phyloP scores from a whole-genome alignment of 1,140 invertebrate species.

The Aphelenchoides fujianensis region DNA sequence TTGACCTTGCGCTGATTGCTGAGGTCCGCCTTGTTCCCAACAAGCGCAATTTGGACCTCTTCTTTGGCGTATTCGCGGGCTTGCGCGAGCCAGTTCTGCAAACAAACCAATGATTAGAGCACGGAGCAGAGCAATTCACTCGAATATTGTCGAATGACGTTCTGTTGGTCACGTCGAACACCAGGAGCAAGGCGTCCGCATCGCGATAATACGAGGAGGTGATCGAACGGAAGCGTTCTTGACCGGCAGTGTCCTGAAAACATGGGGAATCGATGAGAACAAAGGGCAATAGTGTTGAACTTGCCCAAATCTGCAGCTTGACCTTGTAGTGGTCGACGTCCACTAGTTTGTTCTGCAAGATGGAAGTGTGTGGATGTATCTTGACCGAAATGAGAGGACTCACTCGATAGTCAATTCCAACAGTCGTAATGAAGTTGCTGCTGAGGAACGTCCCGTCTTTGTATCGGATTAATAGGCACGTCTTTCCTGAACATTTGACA shows the following conservation, averaged over 20 bases:
- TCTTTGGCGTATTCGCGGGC: conserved; percentile 60
- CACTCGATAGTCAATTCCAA: conserved; percentile 66
- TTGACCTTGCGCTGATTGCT: conserved; percentile 51
- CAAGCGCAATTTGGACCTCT: conserved; percentile 53
- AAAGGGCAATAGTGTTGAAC: background rate
- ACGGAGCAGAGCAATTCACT: conserved; percentile 31
- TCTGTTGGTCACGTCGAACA: conserved; percentile 95
- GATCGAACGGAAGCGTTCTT: conserved; percentile 89
- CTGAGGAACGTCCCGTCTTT: conserved; percentile 67
- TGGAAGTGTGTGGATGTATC: too few relatives aligned
- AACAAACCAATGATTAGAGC: conserved; percentile 20
- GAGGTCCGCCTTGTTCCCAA: conserved; percentile 60
- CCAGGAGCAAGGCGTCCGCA: conserved; percentile 90
- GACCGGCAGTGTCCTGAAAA: conserved; percentile 97
- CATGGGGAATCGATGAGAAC: conserved; percentile 71
- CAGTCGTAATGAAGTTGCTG: conserved; percentile 67
- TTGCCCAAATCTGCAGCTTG: conserved; percentile 54
- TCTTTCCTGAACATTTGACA: conserved; percentile 65
- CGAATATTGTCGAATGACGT: conserved; percentile 78
- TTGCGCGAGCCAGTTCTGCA: conserved; percentile 61
- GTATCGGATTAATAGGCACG: conserved; percentile 66
- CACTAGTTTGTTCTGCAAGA: conserved; percentile 60
- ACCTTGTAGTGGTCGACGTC: conserved; percentile 59
- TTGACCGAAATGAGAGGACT: background rate
- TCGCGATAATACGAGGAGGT: conserved; percentile 96